phyloP scores from a whole-genome alignment of 2,113 vertebrate genomes.

The Chloroceryle aenea region DNA sequence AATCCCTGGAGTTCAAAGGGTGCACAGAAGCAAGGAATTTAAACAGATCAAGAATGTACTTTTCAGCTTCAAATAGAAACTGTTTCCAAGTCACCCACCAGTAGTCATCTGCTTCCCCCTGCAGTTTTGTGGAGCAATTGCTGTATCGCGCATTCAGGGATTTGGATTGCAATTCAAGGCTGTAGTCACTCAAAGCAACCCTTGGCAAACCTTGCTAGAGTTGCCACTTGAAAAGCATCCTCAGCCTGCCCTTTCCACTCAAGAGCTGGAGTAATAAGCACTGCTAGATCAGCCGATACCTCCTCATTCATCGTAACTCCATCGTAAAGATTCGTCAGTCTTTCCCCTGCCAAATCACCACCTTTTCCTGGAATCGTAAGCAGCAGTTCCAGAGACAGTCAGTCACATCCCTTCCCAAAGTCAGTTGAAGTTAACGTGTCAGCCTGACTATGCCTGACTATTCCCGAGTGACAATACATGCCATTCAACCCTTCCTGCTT shows the following conservation, averaged over 20 bases:
- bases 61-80: neutral
- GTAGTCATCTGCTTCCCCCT: conserved; percentile 70
- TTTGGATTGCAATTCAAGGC: neutral
- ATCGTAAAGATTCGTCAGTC: neutral
- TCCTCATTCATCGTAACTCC: neutral
- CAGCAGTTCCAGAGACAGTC: neutral
- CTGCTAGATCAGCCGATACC: neutral
- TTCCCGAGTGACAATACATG: neutral
- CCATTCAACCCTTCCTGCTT: neutral
- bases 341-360: neutral
- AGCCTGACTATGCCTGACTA: neutral
- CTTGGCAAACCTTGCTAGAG: neutral
- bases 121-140: conserved; percentile 55
- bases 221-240: neutral
- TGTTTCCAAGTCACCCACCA: neutral
- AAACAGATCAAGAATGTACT: neutral
- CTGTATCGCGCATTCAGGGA: neutral
- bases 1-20: neutral
- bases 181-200: neutral
- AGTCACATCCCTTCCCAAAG: neutral
- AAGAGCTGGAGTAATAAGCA: neutral
- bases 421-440: neutral
- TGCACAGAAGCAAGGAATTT: neutral
- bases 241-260: neutral
- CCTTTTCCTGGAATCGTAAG: neutral